These are phyloP conservation scores for Arvicanthis niloticus DNA, from an alignment of 2,113 vertebrate species.

Conservation along the genomic window DNA sequence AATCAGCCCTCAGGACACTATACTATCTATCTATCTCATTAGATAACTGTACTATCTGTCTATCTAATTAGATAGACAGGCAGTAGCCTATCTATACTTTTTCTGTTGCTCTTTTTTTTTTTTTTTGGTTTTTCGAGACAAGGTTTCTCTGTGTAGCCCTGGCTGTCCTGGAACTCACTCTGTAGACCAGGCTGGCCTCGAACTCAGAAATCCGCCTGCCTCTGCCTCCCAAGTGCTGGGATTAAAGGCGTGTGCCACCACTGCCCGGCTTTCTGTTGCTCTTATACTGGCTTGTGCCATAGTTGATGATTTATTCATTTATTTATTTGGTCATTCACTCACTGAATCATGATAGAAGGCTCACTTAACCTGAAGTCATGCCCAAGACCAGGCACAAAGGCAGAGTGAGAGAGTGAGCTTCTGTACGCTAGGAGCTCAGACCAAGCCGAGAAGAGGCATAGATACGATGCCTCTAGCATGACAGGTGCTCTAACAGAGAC, in stretches of 20 bases:
- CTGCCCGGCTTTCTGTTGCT: constrained; percentile 12
- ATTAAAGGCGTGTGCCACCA: no score
- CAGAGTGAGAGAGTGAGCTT: not conserved
- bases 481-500: not conserved
- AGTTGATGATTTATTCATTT: constrained; percentile 23
- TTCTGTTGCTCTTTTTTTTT: constrained; percentile 5
- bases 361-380: not conserved
- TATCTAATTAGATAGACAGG: not conserved
- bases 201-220: no score
- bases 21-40: no score
- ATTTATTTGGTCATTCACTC: not conserved
- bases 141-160: no score
- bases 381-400: not conserved
- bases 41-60: no score
- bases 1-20: not conserved
- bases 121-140: no score
- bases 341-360: not conserved
- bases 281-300: not conserved
- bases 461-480: not conserved
- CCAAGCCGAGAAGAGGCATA: not conserved
- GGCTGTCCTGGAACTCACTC: no score
- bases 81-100: not conserved
- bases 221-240: no score
- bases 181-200: no score
- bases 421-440: not conserved